A percentile compares a stretch with the other conserved stretches of the same genome.
Conservation (phyloP, 2,888 invertebrate species). For the Conus canariensis region DNA sequence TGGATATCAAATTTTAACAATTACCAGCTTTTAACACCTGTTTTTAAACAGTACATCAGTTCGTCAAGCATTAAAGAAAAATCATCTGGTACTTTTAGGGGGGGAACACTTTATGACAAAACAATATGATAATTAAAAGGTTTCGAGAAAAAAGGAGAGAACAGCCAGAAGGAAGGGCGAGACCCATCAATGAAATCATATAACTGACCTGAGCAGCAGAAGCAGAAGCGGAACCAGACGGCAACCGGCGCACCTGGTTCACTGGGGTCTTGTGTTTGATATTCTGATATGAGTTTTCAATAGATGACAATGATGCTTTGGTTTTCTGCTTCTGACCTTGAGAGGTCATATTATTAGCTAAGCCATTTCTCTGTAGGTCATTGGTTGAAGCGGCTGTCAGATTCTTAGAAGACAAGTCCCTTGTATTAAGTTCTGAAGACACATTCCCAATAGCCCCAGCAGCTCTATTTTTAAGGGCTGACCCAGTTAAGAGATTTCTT, state of each 20-base stretch:
- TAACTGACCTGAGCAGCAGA: slow-evolving; percentile 33
- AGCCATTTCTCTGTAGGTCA: slow-evolving; percentile 51
- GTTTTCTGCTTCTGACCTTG: slow-evolving; percentile 68
- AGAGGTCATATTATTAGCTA: slow-evolving; percentile 76
- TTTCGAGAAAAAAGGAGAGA: neutral
- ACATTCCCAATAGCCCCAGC: neutral
- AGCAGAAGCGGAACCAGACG: neutral
- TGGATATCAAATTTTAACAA: neutral
- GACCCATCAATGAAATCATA: neutral
- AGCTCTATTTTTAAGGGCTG: neutral
- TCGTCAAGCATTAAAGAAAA: too few relatives aligned
- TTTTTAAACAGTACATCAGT: too few relatives aligned
- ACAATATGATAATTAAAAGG: neutral
- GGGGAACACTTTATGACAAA: neutral
- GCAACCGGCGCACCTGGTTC: slow-evolving; percentile 67
- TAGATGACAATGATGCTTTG: slow-evolving; percentile 71
- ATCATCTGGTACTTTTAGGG: too few relatives aligned
- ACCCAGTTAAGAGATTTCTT: neutral
- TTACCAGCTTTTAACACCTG: neutral
- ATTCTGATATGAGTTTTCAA: slow-evolving; percentile 77
- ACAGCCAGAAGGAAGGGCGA: neutral
- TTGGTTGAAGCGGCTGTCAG: slow-evolving; percentile 1
- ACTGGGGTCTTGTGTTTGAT: slow-evolving; percentile 77
- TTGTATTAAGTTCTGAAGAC: neutral
- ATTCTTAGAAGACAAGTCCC: slow-evolving; percentile 33